Evolutionary conservation across 35 echinoderm and acorn worm genomes (phyloP).

Genomic region (Acanthaster planci): DNA sequence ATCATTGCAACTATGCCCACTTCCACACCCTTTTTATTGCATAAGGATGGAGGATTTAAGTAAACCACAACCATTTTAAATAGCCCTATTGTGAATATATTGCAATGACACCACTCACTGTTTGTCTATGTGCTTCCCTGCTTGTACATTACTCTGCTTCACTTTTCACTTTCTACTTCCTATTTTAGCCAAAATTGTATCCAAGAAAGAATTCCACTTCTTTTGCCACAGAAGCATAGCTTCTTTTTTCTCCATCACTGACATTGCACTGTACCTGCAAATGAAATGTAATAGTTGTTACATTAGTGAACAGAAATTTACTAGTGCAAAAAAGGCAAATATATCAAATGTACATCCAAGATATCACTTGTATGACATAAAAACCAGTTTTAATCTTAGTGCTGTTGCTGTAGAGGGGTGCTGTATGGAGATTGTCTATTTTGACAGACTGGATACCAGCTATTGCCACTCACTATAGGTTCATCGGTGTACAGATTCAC

Average conservation of each 20-base stretch:
- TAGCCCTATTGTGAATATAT: too few species aligned
- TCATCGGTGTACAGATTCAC: background rate
- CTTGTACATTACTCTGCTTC: too few species aligned
- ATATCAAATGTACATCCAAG: background rate
- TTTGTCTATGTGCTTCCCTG: too few species aligned
- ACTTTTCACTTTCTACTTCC: too few species aligned
- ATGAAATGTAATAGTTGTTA: background rate
- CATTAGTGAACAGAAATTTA: background rate
- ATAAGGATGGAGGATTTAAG: too few species aligned
- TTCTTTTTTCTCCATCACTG: constrained; percentile 24
- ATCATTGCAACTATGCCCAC: too few species aligned
- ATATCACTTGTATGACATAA: background rate
- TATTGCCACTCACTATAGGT: background rate
- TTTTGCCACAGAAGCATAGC: constrained; percentile 19
- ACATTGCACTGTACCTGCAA: constrained; percentile 46
- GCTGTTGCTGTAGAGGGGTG: background rate
- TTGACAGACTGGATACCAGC: background rate
- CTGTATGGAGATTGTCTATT: background rate
- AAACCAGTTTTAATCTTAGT: background rate
- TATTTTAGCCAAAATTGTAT: constrained; percentile 5
- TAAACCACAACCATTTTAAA: too few species aligned
- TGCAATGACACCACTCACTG: too few species aligned
- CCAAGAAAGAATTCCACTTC: constrained; percentile 53
- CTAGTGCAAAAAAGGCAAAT: background rate
- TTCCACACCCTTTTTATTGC: too few species aligned